These are phyloP conservation scores for Daphoenositta chrysoptera DNA, from an alignment of 2,113 vertebrate species.

Conservation along the genomic window DNA sequence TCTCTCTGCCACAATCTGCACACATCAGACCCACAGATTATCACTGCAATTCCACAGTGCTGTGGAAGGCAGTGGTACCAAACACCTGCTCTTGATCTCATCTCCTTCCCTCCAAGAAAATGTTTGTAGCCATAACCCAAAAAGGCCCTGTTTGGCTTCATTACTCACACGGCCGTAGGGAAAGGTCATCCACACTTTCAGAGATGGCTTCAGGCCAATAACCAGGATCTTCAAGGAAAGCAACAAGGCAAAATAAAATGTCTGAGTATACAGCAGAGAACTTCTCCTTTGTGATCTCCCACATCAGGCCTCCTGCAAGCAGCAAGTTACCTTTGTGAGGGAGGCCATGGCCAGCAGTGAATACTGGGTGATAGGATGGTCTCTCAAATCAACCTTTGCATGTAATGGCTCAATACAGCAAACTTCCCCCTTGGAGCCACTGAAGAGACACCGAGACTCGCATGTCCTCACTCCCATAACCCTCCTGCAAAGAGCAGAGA, in stretches of 20 bases:
- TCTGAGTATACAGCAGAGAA: not conserved
- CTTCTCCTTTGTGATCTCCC: not conserved
- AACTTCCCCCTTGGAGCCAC: slow-evolving; percentile 96
- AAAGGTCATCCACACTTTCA: slow-evolving; percentile 99
- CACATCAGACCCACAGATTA: not conserved
- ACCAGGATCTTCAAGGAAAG: slow-evolving; percentile 85
- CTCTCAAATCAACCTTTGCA: slow-evolving; percentile 85
- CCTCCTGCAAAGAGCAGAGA: slow-evolving; percentile 74
- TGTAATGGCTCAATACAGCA: slow-evolving; percentile 93
- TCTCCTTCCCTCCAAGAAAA: not conserved
- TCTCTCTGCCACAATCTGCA: not conserved
- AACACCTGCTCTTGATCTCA: not conserved
- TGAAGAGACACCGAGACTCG: slow-evolving; percentile 95
- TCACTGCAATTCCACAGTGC: not conserved
- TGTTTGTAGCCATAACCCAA: not conserved
- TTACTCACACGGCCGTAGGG: slow-evolving; percentile 89
- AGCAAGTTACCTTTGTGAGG: slow-evolving; percentile 88
- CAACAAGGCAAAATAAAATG: not conserved
- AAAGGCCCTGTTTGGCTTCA: not conserved
- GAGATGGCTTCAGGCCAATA: slow-evolving; percentile 92
- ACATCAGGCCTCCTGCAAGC: not conserved
- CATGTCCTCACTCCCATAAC: slow-evolving; percentile 97
- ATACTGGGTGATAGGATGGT: slow-evolving; percentile 93
- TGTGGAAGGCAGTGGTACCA: not conserved
- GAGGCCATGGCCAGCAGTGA: slow-evolving; percentile 96